Evolutionary conservation across 2,888 invertebrate genomes (phyloP).

Genomic region (Hypercompe scribonia): DNA sequence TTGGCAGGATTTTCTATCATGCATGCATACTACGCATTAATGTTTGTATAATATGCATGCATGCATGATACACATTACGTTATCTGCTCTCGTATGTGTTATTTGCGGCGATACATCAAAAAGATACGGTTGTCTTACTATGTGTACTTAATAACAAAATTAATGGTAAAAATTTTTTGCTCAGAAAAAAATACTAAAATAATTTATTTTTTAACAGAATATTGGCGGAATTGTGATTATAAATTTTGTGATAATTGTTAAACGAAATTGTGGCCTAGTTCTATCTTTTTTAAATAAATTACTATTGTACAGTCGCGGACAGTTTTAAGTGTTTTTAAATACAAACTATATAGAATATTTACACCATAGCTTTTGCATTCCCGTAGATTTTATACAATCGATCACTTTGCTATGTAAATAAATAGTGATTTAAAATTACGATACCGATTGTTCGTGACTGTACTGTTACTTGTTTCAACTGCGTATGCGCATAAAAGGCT

Average conservation of each 20-base stretch:
- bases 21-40: neutral
- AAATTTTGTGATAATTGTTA: constrained; percentile 74
- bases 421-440: neutral
- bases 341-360: constrained; percentile 10
- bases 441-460: constrained; percentile 53
- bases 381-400: constrained; percentile 31
- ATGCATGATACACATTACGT: neutral
- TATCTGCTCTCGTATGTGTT: neutral
- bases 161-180: constrained; percentile 3
- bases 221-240: constrained; percentile 72
- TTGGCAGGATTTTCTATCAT: neutral
- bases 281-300: constrained; percentile 51
- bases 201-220: constrained; percentile 21
- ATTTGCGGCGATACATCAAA: neutral
- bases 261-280: constrained; percentile 78
- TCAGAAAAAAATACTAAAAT: neutral
- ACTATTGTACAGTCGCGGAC: constrained; percentile 59
- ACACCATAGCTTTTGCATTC: constrained; percentile 36
- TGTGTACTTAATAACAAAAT: neutral
- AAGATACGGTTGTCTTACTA: neutral
- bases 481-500: constrained; percentile 10
- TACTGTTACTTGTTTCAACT: constrained; percentile 31
- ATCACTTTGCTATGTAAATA: constrained; percentile 9
- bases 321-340: constrained; percentile 14
- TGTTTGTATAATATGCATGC: neutral